phyloP scores from a whole-genome alignment of 2,113 vertebrate genomes.

The Leptobrachium ailaonicum region DNA sequence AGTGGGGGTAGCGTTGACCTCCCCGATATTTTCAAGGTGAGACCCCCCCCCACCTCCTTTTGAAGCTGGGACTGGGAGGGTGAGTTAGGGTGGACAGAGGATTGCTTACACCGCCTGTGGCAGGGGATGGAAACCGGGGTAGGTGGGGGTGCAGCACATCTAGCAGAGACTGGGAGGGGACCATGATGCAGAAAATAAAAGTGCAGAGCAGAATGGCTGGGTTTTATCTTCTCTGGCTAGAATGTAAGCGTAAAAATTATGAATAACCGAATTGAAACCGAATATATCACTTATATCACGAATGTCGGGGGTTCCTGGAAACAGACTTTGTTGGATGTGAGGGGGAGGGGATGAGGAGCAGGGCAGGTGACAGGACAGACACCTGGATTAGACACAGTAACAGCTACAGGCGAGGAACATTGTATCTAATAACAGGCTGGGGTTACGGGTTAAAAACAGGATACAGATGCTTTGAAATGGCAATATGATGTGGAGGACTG shows the following conservation, averaged over 20 bases:
- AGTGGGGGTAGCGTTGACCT: slow-evolving; percentile 10
- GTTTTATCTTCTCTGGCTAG: not conserved
- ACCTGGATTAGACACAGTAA: not conserved
- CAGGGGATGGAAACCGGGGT: not conserved
- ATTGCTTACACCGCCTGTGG: no score
- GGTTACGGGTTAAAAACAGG: no score
- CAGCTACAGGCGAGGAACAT: not conserved
- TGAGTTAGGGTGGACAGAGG: not conserved
- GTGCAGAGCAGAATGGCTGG: not conserved
- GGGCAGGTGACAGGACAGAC: not conserved
- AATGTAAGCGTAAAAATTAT: no score
- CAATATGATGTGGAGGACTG: no score
- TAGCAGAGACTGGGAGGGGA: not conserved
- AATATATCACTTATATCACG: not conserved
- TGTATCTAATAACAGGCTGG: no score
- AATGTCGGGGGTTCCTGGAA: not conserved
- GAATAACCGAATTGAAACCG: no score
- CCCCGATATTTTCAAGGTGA: slow-evolving; percentile 10
- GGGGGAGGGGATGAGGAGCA: slow-evolving; percentile 12
- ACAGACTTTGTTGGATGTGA: not conserved
- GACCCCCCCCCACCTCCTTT: not conserved
- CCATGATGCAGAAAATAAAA: not conserved
- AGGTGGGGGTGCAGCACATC: not conserved
- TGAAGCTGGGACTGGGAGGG: not conserved
- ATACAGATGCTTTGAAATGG: no score